Evolutionary conservation across 2,797 vertebrate genomes (phyloP).

Genomic region (Crocodylus rhombifer): DNA sequence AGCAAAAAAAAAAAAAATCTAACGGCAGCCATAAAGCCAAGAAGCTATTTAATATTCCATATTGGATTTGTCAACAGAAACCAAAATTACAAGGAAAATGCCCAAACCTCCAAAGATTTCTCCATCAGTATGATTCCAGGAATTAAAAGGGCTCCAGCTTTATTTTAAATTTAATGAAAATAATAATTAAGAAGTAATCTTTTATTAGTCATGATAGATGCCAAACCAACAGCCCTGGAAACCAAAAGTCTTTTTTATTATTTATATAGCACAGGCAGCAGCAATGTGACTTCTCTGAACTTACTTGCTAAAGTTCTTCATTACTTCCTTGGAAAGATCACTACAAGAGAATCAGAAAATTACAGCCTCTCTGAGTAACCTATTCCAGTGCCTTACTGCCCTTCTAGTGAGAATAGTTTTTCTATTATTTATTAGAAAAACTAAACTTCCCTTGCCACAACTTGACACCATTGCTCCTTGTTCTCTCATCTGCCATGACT

Average conservation of each 20-base stretch:
- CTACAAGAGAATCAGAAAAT: too few relatives aligned
- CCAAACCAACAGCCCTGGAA: slow-evolving; percentile 26
- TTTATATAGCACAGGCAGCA: not conserved
- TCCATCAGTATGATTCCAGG: not conserved
- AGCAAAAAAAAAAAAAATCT: not conserved
- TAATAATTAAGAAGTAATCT: not conserved
- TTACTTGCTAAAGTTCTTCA: not conserved
- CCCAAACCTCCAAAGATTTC: not conserved
- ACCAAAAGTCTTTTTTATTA: not conserved
- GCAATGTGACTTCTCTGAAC: not conserved
- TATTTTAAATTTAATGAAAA: slow-evolving; percentile 8
- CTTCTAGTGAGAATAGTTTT: too few relatives aligned
- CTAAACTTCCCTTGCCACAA: too few relatives aligned
- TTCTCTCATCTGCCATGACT: too few relatives aligned
- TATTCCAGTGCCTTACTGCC: too few relatives aligned
- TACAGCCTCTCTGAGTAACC: too few relatives aligned
- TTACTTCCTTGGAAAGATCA: not conserved
- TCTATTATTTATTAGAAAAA: too few relatives aligned
- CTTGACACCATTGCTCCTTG: too few relatives aligned
- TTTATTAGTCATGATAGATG: slow-evolving; percentile 15
- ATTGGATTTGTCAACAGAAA: not conserved
- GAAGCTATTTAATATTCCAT: slow-evolving; percentile 21
- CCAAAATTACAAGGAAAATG: slow-evolving; percentile 51
- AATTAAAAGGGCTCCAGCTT: not conserved
- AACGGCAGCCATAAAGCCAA: not conserved